Evolutionary conservation across 2,797 vertebrate genomes (phyloP).

Genomic region (Muraenolepis orangiensis): DNA sequence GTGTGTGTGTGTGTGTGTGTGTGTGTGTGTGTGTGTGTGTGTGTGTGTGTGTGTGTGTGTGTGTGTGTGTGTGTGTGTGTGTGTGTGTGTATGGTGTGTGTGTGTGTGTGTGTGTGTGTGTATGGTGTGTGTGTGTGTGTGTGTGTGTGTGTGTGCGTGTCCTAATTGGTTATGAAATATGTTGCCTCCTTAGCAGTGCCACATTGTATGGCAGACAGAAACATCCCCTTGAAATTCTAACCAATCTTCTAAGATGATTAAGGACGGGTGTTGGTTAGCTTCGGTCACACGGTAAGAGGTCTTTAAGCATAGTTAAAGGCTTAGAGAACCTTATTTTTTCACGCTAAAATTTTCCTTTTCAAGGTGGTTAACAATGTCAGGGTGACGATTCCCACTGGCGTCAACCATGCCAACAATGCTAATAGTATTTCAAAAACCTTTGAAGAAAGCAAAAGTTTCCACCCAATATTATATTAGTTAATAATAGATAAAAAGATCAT

Average conservation of each 20-base stretch:
- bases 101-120: conserved; percentile 48
- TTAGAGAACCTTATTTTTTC: too few species aligned
- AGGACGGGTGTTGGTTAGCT: neutral
- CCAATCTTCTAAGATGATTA: neutral
- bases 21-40: conserved; percentile 24
- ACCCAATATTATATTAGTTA: neutral
- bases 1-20: conserved; percentile 12
- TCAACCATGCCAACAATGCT: too few species aligned
- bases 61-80: conserved; percentile 17
- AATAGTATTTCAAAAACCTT: neutral
- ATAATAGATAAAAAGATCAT: too few species aligned
- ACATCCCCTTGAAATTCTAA: neutral
- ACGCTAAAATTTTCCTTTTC: too few species aligned
- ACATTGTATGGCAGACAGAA: neutral
- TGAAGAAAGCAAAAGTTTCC: neutral
- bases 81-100: conserved; percentile 12
- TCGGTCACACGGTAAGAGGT: neutral
- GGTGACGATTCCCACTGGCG: neutral
- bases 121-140: neutral
- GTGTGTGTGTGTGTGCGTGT: neutral
- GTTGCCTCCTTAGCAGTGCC: too few species aligned
- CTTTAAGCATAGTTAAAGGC: neutral
- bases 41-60: conserved; percentile 39
- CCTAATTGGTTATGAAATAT: neutral
- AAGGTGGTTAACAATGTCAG: neutral